Base-by-base conservation (phyloP, 35 echinoderm and acorn worm genomes). In the Ophioderma brevispina region DNA sequence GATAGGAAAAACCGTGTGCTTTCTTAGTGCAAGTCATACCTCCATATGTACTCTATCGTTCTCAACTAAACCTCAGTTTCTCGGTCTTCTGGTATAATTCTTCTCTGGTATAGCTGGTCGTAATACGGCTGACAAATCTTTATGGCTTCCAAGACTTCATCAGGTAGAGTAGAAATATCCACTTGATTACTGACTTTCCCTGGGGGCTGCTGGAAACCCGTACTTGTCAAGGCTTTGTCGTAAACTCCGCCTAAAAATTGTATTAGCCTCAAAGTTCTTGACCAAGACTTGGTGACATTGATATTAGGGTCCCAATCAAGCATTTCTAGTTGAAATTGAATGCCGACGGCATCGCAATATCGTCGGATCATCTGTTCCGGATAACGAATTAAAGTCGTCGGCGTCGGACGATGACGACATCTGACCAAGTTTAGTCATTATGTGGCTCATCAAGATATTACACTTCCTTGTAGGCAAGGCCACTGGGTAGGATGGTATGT, bases 341-440 rank as follows among this genome's bases (percentile, higher is more conserved):
- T 64, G 1, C 93, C 93, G 0, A 94, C 77, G 4, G 87, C 88
- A 41, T 94, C 78, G 84, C 87, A 94, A 42, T 94, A 94, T 64
- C 89, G 85, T 8, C 55, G 78, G 36, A 94, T 80, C 77, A 90
- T 94, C 55, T 90, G 75, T 39, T 90, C 84, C 33, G 93, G 93
- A 77, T 90, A 59, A 15, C 59, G 59, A 30, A 70, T 3, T 30
- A 70, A 70, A 70, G n/a, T 70, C 59, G 4, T 70, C 59, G 4
- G 89, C 80, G 36, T 91, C 89, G 14, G 84, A 28, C 0, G 84
- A 30, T 28, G 81, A 8, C 0, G 70, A 42, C 6, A 33, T 80
- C 80, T 84, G 15, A n/a, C 80, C 89, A 8, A 80, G 82, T 23
- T 59, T 84, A 40, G 37, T 70, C 28, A 17, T 19, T 15, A 91